Percentiles rank a stretch among this genome's conserved stretches.
Conservation (phyloP, 1,140 invertebrate genomes). For the Cyphomyrmex costatus region DNA sequence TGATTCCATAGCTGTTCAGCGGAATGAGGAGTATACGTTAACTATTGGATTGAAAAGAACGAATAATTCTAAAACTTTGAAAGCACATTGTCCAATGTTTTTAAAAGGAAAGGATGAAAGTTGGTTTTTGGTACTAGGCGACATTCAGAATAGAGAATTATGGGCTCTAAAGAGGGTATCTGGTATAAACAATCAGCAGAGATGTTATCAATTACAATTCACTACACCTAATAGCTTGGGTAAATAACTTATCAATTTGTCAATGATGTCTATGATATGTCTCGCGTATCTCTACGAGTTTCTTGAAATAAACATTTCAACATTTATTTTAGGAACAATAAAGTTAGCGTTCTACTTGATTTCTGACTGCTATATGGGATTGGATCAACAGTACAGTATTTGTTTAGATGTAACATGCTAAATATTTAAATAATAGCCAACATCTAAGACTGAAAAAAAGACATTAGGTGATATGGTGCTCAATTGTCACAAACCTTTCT, state of each 20-base stretch:
- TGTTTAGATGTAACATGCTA: constrained; percentile 87
- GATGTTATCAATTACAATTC: constrained; percentile 89
- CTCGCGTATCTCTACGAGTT: constrained; percentile 3
- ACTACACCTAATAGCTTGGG: constrained; percentile 89
- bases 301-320: constrained; percentile 45
- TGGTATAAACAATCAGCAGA: constrained; percentile 83
- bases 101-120: constrained; percentile 98
- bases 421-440: constrained; percentile 12
- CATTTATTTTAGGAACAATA: constrained; percentile 88
- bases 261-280: constrained; percentile 52
- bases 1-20: constrained; percentile 89
- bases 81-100: constrained; percentile 94
- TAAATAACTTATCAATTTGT: constrained; percentile 75
- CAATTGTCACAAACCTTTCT: constrained; percentile 14
- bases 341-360: constrained; percentile 95
- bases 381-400: constrained; percentile 97
- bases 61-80: constrained; percentile 85
- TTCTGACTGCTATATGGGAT: constrained; percentile 97
- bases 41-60: constrained; percentile 87
- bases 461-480: background rate
- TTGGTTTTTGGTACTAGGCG: constrained; percentile 96
- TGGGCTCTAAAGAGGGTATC: constrained; percentile 93
- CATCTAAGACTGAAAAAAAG: constrained; percentile 49
- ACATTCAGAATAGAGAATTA: constrained; percentile 91
- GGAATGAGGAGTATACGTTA: constrained; percentile 92